Conservation (phyloP, 1,140 invertebrate genomes). For the Pogonognathellus flavescens region DNA sequence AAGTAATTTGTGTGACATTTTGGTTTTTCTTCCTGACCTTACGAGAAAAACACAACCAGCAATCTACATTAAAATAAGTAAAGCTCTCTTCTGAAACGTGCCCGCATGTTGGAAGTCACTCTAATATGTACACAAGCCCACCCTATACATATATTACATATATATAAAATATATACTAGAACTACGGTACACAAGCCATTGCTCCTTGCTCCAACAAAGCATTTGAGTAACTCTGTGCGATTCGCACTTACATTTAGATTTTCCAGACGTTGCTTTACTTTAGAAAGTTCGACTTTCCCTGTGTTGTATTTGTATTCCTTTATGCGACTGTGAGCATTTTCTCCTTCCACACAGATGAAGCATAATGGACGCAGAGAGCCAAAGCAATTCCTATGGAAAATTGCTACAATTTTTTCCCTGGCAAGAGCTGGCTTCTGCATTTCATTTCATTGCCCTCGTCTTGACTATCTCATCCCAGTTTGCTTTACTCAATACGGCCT, state of each 20-base stretch:
- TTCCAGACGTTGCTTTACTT: too few relatives aligned
- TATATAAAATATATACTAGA: too few relatives aligned
- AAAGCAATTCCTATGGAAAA: slow-evolving; percentile 36
- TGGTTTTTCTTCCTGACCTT: too few relatives aligned
- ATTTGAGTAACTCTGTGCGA: background rate
- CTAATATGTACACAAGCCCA: too few relatives aligned
- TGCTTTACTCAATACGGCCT: background rate
- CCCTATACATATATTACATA: too few relatives aligned
- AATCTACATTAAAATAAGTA: too few relatives aligned
- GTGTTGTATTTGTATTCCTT: background rate
- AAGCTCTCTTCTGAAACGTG: too few relatives aligned
- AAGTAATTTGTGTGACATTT: too few relatives aligned
- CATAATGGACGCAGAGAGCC: slow-evolving; percentile 19
- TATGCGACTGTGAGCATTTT: background rate
- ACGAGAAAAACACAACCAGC: too few relatives aligned
- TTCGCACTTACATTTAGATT: background rate
- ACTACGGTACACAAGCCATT: too few relatives aligned
- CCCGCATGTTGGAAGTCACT: too few relatives aligned
- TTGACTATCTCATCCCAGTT: slow-evolving; percentile 20
- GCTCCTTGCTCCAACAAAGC: too few relatives aligned
- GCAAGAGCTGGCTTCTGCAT: background rate
- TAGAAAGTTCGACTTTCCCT: background rate
- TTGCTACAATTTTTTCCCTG: slow-evolving; percentile 14
- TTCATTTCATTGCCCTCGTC: slow-evolving; percentile 28
- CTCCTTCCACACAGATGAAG: background rate